A percentile compares a stretch with the other conserved stretches of the same genome.
Evolutionary conservation across 2,888 invertebrate species (phyloP).

Genomic region (Tinea semifulvella): DNA sequence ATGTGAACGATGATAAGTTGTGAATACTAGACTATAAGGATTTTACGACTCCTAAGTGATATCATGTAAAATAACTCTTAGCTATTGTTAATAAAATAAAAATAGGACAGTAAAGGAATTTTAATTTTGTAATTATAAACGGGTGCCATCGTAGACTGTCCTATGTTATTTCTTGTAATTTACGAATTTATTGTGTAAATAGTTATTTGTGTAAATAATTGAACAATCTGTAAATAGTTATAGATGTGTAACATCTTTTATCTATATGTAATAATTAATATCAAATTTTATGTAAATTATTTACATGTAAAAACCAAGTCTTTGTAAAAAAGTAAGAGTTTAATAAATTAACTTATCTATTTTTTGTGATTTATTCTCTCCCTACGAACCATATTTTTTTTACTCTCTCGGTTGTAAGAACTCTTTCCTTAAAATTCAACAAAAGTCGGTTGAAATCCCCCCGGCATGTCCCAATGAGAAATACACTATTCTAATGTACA

Average conservation of each 20-base stretch:
- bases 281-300: slow-evolving; percentile 8
- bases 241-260: slow-evolving; percentile 13
- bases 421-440: no score
- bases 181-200: slow-evolving; percentile 12
- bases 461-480: no score
- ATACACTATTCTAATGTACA: no score
- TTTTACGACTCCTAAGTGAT: no score
- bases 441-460: no score
- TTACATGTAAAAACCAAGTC: slow-evolving; percentile 20
- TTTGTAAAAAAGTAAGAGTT: slow-evolving; percentile 54
- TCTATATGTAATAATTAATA: slow-evolving; percentile 10
- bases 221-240: slow-evolving; percentile 5
- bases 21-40: background rate
- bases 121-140: slow-evolving; percentile 1
- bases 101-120: no score
- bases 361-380: slow-evolving; percentile 10
- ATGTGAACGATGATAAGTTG: slow-evolving; percentile 35
- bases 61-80: no score
- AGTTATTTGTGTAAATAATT: slow-evolving; percentile 3
- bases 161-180: background rate
- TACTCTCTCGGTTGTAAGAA: no score
- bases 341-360: slow-evolving; percentile 42
- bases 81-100: no score
- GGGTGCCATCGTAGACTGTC: background rate
- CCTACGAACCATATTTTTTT: no score